Evolutionary conservation across 2,888 invertebrate genomes (phyloP).

Genomic region (Meiosimyza platycephala): DNA sequence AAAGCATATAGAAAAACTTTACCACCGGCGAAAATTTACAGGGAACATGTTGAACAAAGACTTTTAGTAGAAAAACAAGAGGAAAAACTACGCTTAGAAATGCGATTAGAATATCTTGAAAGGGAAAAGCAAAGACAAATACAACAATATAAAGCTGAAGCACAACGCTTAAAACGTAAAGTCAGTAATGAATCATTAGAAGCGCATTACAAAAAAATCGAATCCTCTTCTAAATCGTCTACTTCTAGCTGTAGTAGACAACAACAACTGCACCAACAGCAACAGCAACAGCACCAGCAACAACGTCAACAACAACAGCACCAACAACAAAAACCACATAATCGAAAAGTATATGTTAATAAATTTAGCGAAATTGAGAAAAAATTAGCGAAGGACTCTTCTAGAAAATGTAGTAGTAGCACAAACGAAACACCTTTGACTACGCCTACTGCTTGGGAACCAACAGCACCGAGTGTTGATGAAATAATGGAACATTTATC

Average conservation of each 20-base stretch:
- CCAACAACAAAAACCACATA: slow-evolving; percentile 6
- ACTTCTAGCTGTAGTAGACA: neutral
- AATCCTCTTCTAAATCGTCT: neutral
- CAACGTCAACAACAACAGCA: too few species aligned
- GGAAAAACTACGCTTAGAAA: slow-evolving; percentile 16
- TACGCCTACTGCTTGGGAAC: slow-evolving; percentile 35
- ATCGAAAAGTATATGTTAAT: slow-evolving; percentile 27
- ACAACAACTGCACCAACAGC: neutral
- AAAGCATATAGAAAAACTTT: slow-evolving; percentile 19
- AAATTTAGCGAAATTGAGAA: slow-evolving; percentile 38
- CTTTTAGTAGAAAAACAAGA: slow-evolving; percentile 8
- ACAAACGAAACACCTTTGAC: slow-evolving; percentile 19
- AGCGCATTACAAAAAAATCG: slow-evolving; percentile 14
- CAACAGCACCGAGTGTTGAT: slow-evolving; percentile 28
- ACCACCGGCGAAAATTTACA: slow-evolving; percentile 23
- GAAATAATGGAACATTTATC: slow-evolving; percentile 33
- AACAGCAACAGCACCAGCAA: neutral
- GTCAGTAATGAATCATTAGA: slow-evolving; percentile 12
- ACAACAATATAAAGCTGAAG: slow-evolving; percentile 7
- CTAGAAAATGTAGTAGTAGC: neutral
- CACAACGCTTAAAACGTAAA: slow-evolving; percentile 30
- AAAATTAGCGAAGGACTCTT: neutral
- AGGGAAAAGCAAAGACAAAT: slow-evolving; percentile 18
- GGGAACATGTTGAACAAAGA: slow-evolving; percentile 27
- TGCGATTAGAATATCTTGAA: slow-evolving; percentile 26